A percentile compares a stretch with the other conserved stretches of the same genome.
Conservation (phyloP, 2,797 vertebrate genomes). For the Rhinichthys osculus region DNA sequence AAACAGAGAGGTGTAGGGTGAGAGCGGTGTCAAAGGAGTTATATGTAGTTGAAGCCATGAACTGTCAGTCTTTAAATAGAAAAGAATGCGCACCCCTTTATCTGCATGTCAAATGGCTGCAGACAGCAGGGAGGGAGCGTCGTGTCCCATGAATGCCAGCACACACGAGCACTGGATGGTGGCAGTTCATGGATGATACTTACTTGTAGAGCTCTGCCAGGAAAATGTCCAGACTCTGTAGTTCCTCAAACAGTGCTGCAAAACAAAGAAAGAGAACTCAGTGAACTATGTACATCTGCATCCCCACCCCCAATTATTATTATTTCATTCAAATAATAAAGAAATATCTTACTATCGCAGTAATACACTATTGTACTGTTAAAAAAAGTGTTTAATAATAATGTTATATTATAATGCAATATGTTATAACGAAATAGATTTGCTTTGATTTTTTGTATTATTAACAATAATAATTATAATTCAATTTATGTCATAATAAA, state of each 20-base stretch:
- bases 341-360: too few species aligned
- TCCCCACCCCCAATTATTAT: too few species aligned
- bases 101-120: constrained; percentile 32
- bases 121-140: neutral
- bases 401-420: too few species aligned
- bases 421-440: too few species aligned
- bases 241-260: constrained; percentile 93
- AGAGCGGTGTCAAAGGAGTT: constrained; percentile 9
- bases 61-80: constrained; percentile 41
- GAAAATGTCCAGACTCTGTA: constrained; percentile 96
- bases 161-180: neutral
- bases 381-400: too few species aligned
- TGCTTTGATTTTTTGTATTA: too few species aligned
- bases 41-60: constrained; percentile 6
- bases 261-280: constrained; percentile 49
- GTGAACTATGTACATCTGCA: neutral
- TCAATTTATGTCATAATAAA: too few species aligned
- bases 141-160: constrained; percentile 12
- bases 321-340: too few species aligned
- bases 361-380: too few species aligned
- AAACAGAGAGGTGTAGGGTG: neutral
- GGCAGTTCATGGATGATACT: constrained; percentile 67
- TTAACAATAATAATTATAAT: too few species aligned
- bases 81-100: constrained; percentile 27
- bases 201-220: constrained; percentile 97